Evolutionary conservation across 35 echinoderm and acorn worm genomes (phyloP), one percentile per base, ranked within the genome.

Genomic region (Apostichopus japonicus): DNA sequence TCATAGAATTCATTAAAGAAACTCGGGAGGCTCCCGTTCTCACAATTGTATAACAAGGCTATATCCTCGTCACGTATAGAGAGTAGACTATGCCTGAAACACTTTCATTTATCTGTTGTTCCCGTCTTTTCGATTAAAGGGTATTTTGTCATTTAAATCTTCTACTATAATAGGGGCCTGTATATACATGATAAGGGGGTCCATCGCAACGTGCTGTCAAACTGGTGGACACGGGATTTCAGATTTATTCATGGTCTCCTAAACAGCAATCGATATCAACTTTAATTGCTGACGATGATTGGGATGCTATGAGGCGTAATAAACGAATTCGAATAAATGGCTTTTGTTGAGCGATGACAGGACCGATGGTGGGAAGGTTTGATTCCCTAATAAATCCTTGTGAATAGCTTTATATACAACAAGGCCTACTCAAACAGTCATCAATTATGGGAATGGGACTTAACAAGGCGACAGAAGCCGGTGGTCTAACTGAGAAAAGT

Each of bases 351-450:
- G 11, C 54, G 54, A 83, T 55, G 27, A 83, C 54, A 54, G 79
- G 44, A 16, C 33, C 33, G 79, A 17, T 13, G 33, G n/a, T 17
- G 79, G 3, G 33, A 54, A 83, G 79, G 10, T 54, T 83, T 83
- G 79, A 83, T 83, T 55, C 79, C 79, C 79, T 83, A 17, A 83
- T 54, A 83, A 83, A 83, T 83, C 78, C 54, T 17, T 11, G 79
- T 14, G 27, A 54, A 83, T 16, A 55, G 79, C 33, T 44, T 33
- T 44, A 44, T 44, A 44, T 44, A 44, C 33, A 44, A 44, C 33
- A 44, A 44, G 33, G 33, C 33, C 33, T 44, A 44, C 33, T 44
- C 79, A 54, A 83, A 83, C 52, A 54, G 23, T 83, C 52, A 83
- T 54, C 9, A 44, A 83, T 83, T 33, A 44, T 44, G 33, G 33